A percentile compares a stretch with the other conserved stretches of the same genome.
Conservation (phyloP, 2,888 invertebrate genomes). For the Melanchra persicariae region DNA sequence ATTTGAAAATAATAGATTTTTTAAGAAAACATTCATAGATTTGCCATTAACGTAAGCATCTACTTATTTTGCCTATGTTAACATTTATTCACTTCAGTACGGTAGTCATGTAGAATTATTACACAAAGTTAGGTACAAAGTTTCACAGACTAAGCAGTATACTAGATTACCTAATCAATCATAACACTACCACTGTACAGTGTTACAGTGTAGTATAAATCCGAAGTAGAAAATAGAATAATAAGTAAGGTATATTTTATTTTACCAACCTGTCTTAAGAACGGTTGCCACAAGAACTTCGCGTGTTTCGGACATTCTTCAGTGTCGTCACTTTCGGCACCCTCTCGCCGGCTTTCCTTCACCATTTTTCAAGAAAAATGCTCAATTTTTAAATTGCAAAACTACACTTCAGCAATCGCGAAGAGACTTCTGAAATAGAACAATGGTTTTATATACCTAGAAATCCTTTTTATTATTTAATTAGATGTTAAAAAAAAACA, state of each 20-base stretch:
- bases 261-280: conserved; percentile 63
- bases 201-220: conserved; percentile 27
- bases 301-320: conserved; percentile 48
- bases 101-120: background rate
- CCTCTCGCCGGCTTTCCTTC: conserved; percentile 24
- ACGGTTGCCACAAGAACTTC: conserved; percentile 55
- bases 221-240: background rate
- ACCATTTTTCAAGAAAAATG: conserved; percentile 49
- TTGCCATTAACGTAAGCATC: background rate
- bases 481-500: background rate
- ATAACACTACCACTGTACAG: conserved; percentile 19
- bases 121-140: conserved; percentile 7
- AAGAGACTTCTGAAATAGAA: conserved; percentile 53
- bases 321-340: conserved; percentile 42
- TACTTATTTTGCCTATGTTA: background rate
- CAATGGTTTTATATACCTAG: background rate
- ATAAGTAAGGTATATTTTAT: background rate
- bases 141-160: conserved; percentile 7
- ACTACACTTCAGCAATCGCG: conserved; percentile 18
- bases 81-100: conserved; percentile 2
- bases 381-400: conserved; percentile 7
- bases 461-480: no score
- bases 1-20: background rate
- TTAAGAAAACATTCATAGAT: background rate
- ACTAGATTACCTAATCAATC: conserved; percentile 38